phyloP scores from a whole-genome alignment of 1,140 invertebrate species.

The Bactericera cockerelli region DNA sequence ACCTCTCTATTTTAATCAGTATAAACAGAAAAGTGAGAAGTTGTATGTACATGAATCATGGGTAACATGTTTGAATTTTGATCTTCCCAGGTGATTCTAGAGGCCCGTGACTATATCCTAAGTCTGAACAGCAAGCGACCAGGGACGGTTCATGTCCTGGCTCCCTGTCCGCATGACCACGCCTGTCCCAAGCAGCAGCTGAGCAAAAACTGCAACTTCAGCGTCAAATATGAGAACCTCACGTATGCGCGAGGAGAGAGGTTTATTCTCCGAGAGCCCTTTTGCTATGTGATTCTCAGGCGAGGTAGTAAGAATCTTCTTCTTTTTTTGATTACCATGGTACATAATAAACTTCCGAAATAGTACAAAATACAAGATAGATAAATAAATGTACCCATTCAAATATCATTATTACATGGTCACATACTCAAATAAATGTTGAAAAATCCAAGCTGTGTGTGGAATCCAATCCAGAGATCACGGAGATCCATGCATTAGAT shows the following conservation, averaged over 20 bases:
- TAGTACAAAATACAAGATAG: too few relatives aligned
- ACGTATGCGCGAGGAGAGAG: constrained; percentile 31
- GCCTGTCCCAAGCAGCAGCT: constrained; percentile 47
- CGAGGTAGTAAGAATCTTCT: constrained; percentile 46
- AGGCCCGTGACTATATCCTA: constrained; percentile 56
- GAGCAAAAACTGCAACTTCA: constrained; percentile 60
- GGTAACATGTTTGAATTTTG: too few relatives aligned
- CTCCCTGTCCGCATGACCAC: constrained; percentile 60
- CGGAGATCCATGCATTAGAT: too few relatives aligned
- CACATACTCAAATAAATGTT: too few relatives aligned
- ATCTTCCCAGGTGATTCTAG: constrained; percentile 38
- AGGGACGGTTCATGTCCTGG: constrained; percentile 41
- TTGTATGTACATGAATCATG: too few relatives aligned
- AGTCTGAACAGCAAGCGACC: constrained; percentile 28
- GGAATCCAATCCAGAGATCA: too few relatives aligned
- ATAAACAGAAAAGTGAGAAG: too few relatives aligned
- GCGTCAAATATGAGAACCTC: constrained; percentile 42
- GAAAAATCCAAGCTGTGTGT: too few relatives aligned
- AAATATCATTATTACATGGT: too few relatives aligned
- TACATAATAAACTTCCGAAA: too few relatives aligned
- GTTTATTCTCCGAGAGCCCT: constrained; percentile 35
- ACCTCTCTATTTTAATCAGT: too few relatives aligned
- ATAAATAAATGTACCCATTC: too few relatives aligned
- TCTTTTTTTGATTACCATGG: constrained; percentile 12
- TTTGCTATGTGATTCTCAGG: constrained; percentile 60